Evolutionary conservation across 1,140 invertebrate species (phyloP).

Genomic region (Liolophura sinensis): DNA sequence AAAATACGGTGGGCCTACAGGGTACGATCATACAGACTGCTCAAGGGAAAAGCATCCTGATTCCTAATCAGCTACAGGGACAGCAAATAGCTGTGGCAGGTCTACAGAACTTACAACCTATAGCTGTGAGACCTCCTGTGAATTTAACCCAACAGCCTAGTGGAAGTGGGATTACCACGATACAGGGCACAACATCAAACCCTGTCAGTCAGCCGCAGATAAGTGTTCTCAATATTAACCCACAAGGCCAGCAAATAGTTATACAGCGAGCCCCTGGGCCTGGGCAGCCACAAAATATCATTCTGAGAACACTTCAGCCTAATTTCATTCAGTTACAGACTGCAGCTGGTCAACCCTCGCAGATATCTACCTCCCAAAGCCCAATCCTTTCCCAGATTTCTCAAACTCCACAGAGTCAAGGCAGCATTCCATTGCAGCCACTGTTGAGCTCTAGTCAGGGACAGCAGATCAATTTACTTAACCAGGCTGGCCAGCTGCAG

Average conservation of each 20-base stretch:
- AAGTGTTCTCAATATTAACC: conserved; percentile 24
- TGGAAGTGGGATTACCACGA: conserved; percentile 8
- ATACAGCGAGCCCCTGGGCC: conserved; percentile 31
- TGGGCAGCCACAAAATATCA: conserved; percentile 33
- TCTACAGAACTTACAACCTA: conserved; percentile 29
- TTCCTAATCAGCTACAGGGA: conserved; percentile 29
- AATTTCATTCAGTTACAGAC: conserved; percentile 18
- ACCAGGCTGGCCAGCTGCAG: conserved; percentile 16
- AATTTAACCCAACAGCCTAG: conserved; percentile 15
- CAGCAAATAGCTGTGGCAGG: conserved; percentile 27
- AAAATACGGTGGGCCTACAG: conserved; percentile 10
- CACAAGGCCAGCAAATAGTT: conserved; percentile 32
- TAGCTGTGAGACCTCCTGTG: conserved; percentile 16
- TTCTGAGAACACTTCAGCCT: conserved; percentile 27
- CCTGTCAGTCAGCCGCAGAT: conserved; percentile 2
- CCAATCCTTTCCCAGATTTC: conserved; percentile 17
- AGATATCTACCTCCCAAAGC: conserved; percentile 2
- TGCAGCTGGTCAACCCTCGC: conserved; percentile 8
- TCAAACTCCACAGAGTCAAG: conserved; percentile 19
- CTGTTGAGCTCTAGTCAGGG: conserved; percentile 15
- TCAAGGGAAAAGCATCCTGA: conserved; percentile 40
- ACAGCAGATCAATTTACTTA: conserved; percentile 26
- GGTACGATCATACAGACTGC: conserved; percentile 42
- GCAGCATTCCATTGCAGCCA: conserved; percentile 15
- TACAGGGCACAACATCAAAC: conserved; percentile 13